Evolutionary conservation across 2,113 vertebrate genomes (phyloP), one percentile per base, ranked within the genome.

Genomic region (Panthera leo): DNA sequence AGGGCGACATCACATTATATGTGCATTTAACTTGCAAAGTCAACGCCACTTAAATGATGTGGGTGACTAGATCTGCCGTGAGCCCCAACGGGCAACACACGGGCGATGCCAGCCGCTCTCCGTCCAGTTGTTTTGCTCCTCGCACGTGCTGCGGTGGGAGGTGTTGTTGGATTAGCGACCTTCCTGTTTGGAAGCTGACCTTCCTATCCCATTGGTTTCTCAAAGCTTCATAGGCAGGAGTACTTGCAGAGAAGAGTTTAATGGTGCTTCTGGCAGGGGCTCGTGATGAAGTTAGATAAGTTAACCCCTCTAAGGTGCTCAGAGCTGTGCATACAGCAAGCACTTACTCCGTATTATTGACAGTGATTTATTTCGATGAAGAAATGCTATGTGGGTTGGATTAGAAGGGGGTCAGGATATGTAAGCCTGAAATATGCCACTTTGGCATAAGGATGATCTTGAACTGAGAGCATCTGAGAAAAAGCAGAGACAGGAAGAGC

Each of bases 71-170:
- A 19, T 18, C 51, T 34, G 13, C 25, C 42, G 12, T 29, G 15
- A 75, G 0, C 36, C 19, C 16, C 12, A 2, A 13, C 0, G 2
- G 87, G 68, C 13, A 18, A n/a, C 27, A 0, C 4, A 7, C 1
- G 2, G n/a, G 68, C 3, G 13, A 3, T 1, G 5, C 1, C 15
- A 39, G 0, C 75, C 45, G n/a, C 23, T 25, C 23, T 5, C 55
- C 19, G 1, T 31, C n/a, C 16, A 3, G 51, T 23, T 27, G 5
- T n/a, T 75, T 36, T 27, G 0, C 25, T 25, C 2, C 34, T 14
- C 25, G 6, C 9, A 1, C 27, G 34, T 6, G 13, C 63, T 42
- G 6, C 2, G 10, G 25, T 21, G 25, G 31, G 13, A 76, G 45
- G 29, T 34, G 42, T 27, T 67, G n/a, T 29, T 2, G 4, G 13